Base-by-base conservation (phyloP, 2,888 invertebrate species). In the Sceliomorpha sp. region DNA sequence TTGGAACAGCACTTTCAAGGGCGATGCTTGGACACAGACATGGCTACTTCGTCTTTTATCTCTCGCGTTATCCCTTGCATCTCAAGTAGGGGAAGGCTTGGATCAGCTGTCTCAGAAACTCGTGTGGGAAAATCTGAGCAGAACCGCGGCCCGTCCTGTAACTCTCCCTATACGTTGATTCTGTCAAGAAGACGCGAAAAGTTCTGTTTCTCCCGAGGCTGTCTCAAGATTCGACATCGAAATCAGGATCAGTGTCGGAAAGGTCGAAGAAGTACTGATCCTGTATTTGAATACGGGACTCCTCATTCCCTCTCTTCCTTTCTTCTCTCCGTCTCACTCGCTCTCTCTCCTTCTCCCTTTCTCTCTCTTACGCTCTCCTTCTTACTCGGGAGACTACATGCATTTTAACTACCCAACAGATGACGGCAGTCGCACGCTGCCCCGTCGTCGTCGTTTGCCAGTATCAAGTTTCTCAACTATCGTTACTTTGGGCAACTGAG, bases 401-500 rank as follows among this genome's bases (percentile, higher is more conserved):
- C 87, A 88, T 88, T 88, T 88, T 88, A 88, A 88, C 87, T 88
- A 88, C 83, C 82, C 83, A 76, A 75, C 87, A 87, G 88, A 84
- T 87, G 87, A 82, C 81, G 73, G 63, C 73, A 75, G 78, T 85
- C 88, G 82, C 87, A 85, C 87, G 86, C 86, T 83, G 83, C 77
- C 84, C 84, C 75, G 74, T 75, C 73, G 68, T 51, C 70, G 75
- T 72, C 72, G 78, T 77, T 76, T 70, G 70, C 76, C 81, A 75
- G 82, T 79, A 77, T 78, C 83, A 87, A 87, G 85, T 87, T 88
- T 87, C 85, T 77, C 78, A 83, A 86, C 85, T 85, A 84, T 84
- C 81, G 80, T 81, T 81, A 68, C 70, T 68, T 66, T 62, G 56
- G 48, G 45, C 34, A 39, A 58, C 56, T 42, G 67, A 59, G 56